Percentiles rank a stretch among this genome's conserved stretches.
These are phyloP conservation scores for Myanophis thanlyinensis DNA, from an alignment of 2,113 vertebrate species.

Conservation along the genomic window DNA sequence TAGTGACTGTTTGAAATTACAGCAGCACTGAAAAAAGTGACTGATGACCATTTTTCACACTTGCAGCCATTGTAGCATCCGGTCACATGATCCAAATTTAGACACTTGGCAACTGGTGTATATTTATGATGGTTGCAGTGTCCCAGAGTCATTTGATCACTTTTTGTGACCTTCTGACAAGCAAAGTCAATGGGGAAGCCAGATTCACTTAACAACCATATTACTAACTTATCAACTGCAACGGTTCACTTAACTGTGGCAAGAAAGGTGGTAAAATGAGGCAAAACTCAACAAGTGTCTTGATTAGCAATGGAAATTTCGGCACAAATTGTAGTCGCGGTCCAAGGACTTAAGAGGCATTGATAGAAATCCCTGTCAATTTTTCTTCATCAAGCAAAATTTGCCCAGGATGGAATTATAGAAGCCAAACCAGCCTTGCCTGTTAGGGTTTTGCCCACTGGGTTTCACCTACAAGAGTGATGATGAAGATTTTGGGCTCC, in stretches of 20 bases:
- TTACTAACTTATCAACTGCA: not conserved
- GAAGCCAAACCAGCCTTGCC: not conserved
- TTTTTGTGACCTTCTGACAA: not conserved
- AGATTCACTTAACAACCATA: not conserved
- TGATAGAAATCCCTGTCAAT: not conserved
- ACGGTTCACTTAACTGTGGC: not conserved
- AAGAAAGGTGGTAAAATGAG: not conserved
- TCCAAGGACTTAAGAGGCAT: not conserved
- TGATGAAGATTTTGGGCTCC: not conserved
- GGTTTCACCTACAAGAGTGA: not conserved
- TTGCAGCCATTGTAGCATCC: not conserved
- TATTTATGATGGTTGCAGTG: not conserved
- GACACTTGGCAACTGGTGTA: not conserved
- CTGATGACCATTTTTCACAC: not conserved
- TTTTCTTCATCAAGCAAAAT: not conserved
- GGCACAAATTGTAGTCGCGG: not conserved
- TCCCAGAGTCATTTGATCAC: not conserved
- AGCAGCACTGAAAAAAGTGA: not conserved
- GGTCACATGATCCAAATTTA: not conserved
- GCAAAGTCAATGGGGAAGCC: not conserved
- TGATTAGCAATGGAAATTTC: not conserved
- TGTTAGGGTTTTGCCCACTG: no score
- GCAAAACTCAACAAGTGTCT: not conserved
- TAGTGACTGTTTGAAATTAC: not conserved
- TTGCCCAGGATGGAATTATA: not conserved